Evolutionary conservation across 2,113 vertebrate species (phyloP).

Genomic region (Myotis yumanensis): DNA sequence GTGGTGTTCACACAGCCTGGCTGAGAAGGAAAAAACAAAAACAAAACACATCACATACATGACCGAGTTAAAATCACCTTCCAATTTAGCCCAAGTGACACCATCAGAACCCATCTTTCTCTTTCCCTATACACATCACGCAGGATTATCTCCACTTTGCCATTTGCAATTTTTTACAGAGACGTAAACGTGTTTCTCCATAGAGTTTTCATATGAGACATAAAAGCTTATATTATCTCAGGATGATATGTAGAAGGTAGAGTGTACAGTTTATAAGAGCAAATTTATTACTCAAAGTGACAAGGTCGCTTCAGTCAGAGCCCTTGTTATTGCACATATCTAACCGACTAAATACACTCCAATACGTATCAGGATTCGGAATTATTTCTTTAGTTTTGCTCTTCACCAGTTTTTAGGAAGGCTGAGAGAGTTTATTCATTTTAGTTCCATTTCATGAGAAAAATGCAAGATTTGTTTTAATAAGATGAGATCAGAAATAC

Average conservation of each 20-base stretch:
- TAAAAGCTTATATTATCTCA: not conserved
- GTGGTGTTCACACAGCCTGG: constrained; percentile 98
- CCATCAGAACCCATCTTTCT: not conserved
- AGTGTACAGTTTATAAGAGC: not conserved
- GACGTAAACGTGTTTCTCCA: not conserved
- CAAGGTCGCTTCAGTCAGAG: not conserved
- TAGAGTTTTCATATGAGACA: not conserved
- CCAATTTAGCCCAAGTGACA: not conserved
- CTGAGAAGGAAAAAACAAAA: constrained; percentile 80
- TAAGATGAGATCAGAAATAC: not conserved
- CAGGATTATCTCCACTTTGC: not conserved
- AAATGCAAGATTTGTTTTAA: constrained; percentile 10
- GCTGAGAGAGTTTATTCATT: not conserved
- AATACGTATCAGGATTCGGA: not conserved
- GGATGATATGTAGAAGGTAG: not conserved
- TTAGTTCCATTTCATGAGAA: constrained; percentile 3
- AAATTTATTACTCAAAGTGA: not conserved
- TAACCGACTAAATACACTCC: not conserved
- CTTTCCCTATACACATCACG: not conserved
- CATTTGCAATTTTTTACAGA: not conserved
- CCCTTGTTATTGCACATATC: not conserved
- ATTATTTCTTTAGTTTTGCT: not conserved
- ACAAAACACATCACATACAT: not conserved
- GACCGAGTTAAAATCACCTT: constrained; percentile 44
- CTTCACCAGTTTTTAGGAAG: constrained; percentile 2